phyloP scores from a whole-genome alignment of 1,140 invertebrate species.

The Pinna nobilis region DNA sequence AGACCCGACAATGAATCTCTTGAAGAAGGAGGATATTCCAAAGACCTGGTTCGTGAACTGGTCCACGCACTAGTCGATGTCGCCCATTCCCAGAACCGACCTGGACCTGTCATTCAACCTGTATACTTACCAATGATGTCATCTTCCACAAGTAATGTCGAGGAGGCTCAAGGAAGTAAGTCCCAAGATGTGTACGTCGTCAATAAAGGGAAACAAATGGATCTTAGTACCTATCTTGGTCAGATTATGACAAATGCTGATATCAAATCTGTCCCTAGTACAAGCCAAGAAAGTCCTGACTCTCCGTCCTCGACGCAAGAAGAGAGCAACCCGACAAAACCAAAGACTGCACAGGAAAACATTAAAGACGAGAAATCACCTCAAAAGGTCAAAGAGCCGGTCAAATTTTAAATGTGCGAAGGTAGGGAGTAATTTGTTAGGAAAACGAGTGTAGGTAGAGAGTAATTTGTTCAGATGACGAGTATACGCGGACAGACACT shows the following conservation, averaged over 20 bases:
- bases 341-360: neutral
- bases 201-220: constrained; percentile 22
- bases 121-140: constrained; percentile 24
- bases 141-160: neutral
- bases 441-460: too few species aligned
- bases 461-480: too few species aligned
- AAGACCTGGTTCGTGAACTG: constrained; percentile 54
- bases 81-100: constrained; percentile 34
- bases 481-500: too few species aligned
- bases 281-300: too few species aligned
- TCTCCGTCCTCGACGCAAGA: neutral
- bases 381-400: too few species aligned
- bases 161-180: neutral
- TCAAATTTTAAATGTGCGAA: too few species aligned
- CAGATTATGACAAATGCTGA: constrained; percentile 19
- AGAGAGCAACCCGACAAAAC: neutral
- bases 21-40: constrained; percentile 28
- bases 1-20: neutral
- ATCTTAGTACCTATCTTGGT: constrained; percentile 21
- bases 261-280: too few species aligned
- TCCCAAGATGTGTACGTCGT: constrained; percentile 12
- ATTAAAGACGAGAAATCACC: too few species aligned
- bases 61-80: constrained; percentile 58
- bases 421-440: too few species aligned
- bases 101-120: constrained; percentile 17